Evolutionary conservation across 2,797 vertebrate species (phyloP), one percentile per base, ranked within the genome.

Genomic region (Tadarida brasiliensis): DNA sequence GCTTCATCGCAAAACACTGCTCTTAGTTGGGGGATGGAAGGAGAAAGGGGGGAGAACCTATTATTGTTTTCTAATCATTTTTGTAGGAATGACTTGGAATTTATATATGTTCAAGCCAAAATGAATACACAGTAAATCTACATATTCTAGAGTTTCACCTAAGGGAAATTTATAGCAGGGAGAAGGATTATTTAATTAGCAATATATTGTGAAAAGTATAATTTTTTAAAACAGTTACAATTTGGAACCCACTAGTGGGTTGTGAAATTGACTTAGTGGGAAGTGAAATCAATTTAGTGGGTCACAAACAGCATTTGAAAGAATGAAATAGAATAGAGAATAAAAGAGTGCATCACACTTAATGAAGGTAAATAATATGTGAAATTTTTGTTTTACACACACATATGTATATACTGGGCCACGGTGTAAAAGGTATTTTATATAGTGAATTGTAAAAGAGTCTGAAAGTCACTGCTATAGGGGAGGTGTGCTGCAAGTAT

Each of bases 211-310:
- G 93, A 92, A 94, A 97, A 96, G 78, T 63, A 87, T 61, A 76
- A 83, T 83, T 84, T 96, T 96, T 96, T 73, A 14, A 91, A 97
- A 93, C 73, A 95, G 80, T 96, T 95, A 96, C 56, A 96, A 92
- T 95, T 97, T 92, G 63, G 78, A 86, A 87, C 63, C 51, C 96
- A 95, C 97, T 78, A 65, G 96, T 96, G 97, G 76, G 70, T 93
- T 96, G 49, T 85, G 49, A 96, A 97, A 98, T 97, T 89, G 68
- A 76, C 68, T 97, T 97, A 96, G 96, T 84, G 51, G 86, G 28
- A 96, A 71, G 93, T 87, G 51, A 90, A 97, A 97, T 98, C 86
- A 95, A 96, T 82, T 97, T 98, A 97, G 95, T 89, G 97, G 91
- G 78, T 84, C 61, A 78, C 97, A 97, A 97, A 97, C 70, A 90